Percentiles rank a stretch among this genome's conserved stretches.
phyloP scores from a whole-genome alignment of 2,888 invertebrate genomes.

The Aradus depressus region DNA sequence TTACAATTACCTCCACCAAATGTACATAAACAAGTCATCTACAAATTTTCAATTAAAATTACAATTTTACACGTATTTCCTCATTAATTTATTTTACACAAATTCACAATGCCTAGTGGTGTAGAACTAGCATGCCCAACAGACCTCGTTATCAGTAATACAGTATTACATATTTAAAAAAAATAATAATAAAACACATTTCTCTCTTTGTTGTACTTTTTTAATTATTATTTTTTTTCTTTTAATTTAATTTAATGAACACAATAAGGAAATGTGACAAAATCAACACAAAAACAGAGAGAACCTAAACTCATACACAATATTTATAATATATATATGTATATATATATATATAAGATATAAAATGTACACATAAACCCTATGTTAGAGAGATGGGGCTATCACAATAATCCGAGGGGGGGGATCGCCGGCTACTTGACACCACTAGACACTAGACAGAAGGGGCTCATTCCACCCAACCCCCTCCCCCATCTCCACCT shows the following conservation, averaged over 20 bases:
- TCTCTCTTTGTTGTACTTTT: too few species aligned
- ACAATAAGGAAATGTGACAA: slow-evolving; percentile 16
- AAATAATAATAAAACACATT: too few species aligned
- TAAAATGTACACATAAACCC: too few species aligned
- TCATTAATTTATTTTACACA: slow-evolving; percentile 19
- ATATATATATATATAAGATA: slow-evolving; percentile 15
- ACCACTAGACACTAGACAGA: slow-evolving; percentile 4
- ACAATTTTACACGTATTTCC: slow-evolving; percentile 19
- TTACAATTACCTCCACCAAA: slow-evolving; percentile 28
- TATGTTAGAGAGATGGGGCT: too few species aligned
- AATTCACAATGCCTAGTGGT: slow-evolving; percentile 17
- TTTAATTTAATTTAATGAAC: slow-evolving; percentile 18
- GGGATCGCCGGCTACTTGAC: too few species aligned
- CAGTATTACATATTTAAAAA: neutral
- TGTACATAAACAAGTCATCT: slow-evolving; percentile 27
- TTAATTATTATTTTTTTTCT: too few species aligned
- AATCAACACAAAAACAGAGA: slow-evolving; percentile 7
- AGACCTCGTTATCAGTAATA: slow-evolving; percentile 15
- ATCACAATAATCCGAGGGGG: slow-evolving; percentile 10
- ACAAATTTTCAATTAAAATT: slow-evolving; percentile 22
- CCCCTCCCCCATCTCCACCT: too few species aligned
- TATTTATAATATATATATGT: slow-evolving; percentile 10
- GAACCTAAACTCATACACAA: slow-evolving; percentile 12
- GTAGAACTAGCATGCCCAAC: slow-evolving; percentile 6
- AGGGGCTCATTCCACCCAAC: too few species aligned